A percentile compares a stretch with the other conserved stretches of the same genome.
Evolutionary conservation across 1,140 invertebrate species (phyloP).

Genomic region (Saccostrea glomerata): DNA sequence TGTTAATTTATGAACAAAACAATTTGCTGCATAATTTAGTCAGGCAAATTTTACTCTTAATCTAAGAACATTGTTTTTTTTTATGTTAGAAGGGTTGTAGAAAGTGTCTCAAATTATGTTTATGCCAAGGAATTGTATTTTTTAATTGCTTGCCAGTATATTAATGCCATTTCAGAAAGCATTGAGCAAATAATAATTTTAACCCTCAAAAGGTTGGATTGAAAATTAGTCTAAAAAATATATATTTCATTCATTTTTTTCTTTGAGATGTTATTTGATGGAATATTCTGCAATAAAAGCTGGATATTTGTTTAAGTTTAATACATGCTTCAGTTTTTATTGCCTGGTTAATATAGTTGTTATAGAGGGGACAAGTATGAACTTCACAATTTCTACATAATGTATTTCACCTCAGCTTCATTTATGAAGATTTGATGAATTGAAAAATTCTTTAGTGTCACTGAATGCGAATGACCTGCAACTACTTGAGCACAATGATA

Average conservation of each 20-base stretch:
- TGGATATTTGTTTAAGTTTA: constrained; percentile 33
- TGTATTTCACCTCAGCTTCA: too few species aligned
- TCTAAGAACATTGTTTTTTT: not conserved
- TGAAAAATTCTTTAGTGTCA: too few species aligned
- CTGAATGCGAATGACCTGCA: too few species aligned
- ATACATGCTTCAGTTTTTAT: not conserved
- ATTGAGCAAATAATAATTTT: not conserved
- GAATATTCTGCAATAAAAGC: constrained; percentile 25
- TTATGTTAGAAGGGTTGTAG: constrained; percentile 8
- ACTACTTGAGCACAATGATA: too few species aligned
- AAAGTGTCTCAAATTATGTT: not conserved
- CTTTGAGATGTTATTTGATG: constrained; percentile 18
- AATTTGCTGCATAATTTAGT: not conserved
- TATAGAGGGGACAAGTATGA: too few species aligned
- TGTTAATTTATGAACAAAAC: not conserved
- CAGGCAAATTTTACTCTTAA: not conserved
- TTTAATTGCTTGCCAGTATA: not conserved
- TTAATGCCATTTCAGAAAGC: not conserved
- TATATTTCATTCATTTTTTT: not conserved
- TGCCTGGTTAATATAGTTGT: too few species aligned
- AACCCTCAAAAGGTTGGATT: not conserved
- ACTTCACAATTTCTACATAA: too few species aligned
- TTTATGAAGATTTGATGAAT: too few species aligned
- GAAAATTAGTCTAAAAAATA: not conserved
- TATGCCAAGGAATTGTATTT: not conserved